These are phyloP conservation scores for Eudasyphora cyanicolor DNA, from an alignment of 2,888 invertebrate genomes.

Conservation along the genomic window DNA sequence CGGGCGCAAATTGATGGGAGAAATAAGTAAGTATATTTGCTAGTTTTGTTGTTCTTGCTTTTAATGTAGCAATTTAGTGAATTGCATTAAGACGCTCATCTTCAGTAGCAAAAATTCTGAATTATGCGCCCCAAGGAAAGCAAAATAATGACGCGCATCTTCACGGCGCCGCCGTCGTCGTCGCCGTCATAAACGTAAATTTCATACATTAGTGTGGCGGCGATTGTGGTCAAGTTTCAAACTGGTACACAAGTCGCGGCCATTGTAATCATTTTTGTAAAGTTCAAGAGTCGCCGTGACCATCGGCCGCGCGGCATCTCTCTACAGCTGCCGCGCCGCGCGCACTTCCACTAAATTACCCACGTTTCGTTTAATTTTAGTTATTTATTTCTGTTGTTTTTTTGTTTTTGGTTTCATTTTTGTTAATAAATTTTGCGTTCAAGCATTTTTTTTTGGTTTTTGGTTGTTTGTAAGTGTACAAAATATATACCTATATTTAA, in stretches of 20 bases:
- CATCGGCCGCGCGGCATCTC: constrained; percentile 46
- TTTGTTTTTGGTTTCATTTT: not conserved
- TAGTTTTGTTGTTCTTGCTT: not conserved
- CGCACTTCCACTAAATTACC: constrained; percentile 14
- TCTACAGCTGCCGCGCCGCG: not conserved
- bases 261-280: constrained; percentile 64
- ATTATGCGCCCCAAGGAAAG: constrained; percentile 13
- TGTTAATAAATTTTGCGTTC: not conserved
- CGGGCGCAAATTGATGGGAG: not conserved
- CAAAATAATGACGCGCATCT: not conserved
- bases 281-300: constrained; percentile 64
- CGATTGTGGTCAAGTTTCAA: constrained; percentile 61
- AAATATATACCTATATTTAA: not conserved
- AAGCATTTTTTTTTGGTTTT: not conserved
- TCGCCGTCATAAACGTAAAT: constrained; percentile 23
- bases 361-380: constrained; percentile 22
- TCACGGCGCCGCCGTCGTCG: not conserved
- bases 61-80: no score
- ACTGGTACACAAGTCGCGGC: constrained; percentile 63
- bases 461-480: not conserved
- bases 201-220: constrained; percentile 28
- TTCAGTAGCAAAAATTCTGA: not conserved
- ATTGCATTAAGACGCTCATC: constrained; percentile 16
- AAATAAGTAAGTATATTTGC: not conserved
- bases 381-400: constrained; percentile 5